Evolutionary conservation across 2,888 invertebrate genomes (phyloP).

Genomic region (Drepanosiphum platanoidis): DNA sequence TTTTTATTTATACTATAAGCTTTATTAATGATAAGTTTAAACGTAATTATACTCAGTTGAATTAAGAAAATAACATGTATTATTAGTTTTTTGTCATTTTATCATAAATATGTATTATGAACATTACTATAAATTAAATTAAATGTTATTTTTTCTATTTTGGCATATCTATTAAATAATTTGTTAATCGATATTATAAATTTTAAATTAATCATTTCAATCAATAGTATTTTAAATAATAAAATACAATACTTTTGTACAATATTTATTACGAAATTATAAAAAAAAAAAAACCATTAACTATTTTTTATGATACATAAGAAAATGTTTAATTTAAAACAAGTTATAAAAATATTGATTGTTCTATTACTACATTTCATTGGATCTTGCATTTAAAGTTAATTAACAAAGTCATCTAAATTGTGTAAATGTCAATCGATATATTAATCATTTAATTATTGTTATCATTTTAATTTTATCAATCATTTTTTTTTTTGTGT

Average conservation of each 20-base stretch:
- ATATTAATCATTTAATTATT: conserved; percentile 41
- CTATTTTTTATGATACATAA: background rate
- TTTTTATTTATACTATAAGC: too few species aligned
- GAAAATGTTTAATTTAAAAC: background rate
- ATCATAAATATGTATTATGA: too few species aligned
- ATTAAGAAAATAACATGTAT: too few species aligned
- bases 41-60: too few species aligned
- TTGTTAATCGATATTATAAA: too few species aligned
- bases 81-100: too few species aligned
- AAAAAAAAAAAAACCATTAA: background rate
- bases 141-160: too few species aligned
- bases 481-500: conserved; percentile 24
- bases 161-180: too few species aligned
- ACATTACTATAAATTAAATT: too few species aligned
- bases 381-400: background rate
- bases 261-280: background rate
- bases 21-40: too few species aligned
- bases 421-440: conserved; percentile 25
- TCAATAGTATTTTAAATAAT: too few species aligned
- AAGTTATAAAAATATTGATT: background rate
- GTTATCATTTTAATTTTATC: conserved; percentile 23
- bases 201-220: too few species aligned
- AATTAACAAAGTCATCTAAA: conserved; percentile 2
- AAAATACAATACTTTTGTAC: background rate
- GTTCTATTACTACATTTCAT: background rate